Evolutionary conservation across 1,140 invertebrate genomes (phyloP), one percentile per base, ranked within the genome.

Genomic region (Neoseiulus cucumeris): DNA sequence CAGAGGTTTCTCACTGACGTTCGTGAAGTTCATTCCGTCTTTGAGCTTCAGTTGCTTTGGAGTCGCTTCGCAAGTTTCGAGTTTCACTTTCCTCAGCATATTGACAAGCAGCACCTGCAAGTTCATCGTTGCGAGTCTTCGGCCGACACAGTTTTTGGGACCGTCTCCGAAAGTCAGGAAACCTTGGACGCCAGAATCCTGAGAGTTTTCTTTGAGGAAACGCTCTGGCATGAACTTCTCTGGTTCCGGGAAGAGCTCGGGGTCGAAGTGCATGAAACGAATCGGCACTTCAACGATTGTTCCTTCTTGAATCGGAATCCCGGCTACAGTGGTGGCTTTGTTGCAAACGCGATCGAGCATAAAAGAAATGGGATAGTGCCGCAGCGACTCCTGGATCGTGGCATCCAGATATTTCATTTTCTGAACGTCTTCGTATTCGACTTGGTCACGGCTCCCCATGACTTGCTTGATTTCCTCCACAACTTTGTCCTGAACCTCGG

Each of bases 241-340:
- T 2, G 69, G 69, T 17, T 70, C 69, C 7, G 68, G 66, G 51
- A 64, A 70, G 22, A 33, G 66, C 44, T 68, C 44, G 6, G 69
- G 69, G 55, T 70, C 69, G 7, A 64, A 64, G 42, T 70, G 67
- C 0, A 70, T 68, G 12, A 47, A 66, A 17, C 80, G 75, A 1
- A 81, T 74, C 0, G 83, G 79, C 41, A 87, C 78, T 12, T 81
- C 73, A 1, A 87, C 72, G 1, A 78, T 68, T 0, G 77, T 47
- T 47, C 18, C 45, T 28, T 4, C 14, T 7, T 47, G 4, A 22
- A 47, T 47, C 28, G 18, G 18, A 4, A 47, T 14, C 14, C 45
- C 45, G 5, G 18, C 28, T 4, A 47, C 18, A 22, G 18, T 28
- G 4, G 45, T 47, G 14, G 4, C 45, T 20, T 28, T 20, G 18